A percentile compares a stretch with the other conserved stretches of the same genome.
phyloP scores from a whole-genome alignment of 2,888 invertebrate species.

The Diarsia dahlii region DNA sequence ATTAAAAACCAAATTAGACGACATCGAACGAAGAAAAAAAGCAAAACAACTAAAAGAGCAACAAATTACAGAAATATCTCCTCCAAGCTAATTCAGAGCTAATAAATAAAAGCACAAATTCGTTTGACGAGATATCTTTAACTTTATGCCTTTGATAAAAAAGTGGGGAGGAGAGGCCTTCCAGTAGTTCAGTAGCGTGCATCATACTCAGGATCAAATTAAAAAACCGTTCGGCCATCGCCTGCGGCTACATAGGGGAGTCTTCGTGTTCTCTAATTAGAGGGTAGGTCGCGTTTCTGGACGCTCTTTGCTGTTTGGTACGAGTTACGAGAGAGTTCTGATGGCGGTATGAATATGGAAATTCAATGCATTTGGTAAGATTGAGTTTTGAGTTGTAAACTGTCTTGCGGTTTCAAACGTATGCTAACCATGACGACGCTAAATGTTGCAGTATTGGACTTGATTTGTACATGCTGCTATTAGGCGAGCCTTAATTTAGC shows the following conservation, averaged over 20 bases:
- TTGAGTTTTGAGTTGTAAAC: constrained; percentile 22
- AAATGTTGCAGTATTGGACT: not conserved
- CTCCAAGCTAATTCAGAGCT: not conserved
- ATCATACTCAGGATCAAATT: constrained; percentile 75
- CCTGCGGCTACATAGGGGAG: constrained; percentile 67
- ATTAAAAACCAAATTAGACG: not conserved
- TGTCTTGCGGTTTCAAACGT: not conserved
- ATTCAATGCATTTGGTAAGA: constrained; percentile 22
- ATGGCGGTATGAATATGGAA: constrained; percentile 37
- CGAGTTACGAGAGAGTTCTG: constrained; percentile 56
- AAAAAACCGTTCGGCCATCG: constrained; percentile 76
- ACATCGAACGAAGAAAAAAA: not conserved
- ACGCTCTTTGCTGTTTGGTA: constrained; percentile 73
- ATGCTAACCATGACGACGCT: not conserved
- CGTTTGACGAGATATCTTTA: constrained; percentile 25
- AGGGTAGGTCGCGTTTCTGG: constrained; percentile 76
- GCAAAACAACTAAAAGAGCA: not conserved
- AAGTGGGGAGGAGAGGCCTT: constrained; percentile 25
- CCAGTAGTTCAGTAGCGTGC: constrained; percentile 53
- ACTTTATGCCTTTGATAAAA: constrained; percentile 49
- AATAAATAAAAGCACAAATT: constrained; percentile 24
- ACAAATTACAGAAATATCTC: not conserved
- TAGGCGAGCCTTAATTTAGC: too few species aligned
- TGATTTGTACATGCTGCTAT: not conserved
- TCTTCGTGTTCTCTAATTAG: constrained; percentile 78